Evolutionary conservation across 2,797 vertebrate genomes (phyloP), one percentile per base, ranked within the genome.

Genomic region (Alfaro cultratus): DNA sequence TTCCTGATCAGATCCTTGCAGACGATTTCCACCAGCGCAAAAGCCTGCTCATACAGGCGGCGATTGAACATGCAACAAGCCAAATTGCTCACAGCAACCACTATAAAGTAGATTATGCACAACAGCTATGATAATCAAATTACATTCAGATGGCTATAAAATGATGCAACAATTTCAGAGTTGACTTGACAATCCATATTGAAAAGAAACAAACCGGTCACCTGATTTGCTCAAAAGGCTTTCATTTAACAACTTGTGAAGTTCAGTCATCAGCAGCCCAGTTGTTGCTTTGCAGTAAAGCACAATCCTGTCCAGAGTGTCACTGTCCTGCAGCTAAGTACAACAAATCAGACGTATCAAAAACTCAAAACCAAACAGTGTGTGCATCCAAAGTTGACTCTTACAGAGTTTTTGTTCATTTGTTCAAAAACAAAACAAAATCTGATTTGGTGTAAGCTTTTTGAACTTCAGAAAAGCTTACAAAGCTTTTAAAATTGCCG

Each of bases 61-160:
- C 93, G 95, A 90, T 93, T 96, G 83, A 97, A 97, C 90, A 99
- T 94, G 76, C 95, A 95, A 78, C 96, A 97, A 26, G 95, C 95
- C 77, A 99, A 87, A 85, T 97, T 96, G 92, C 94, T 97, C 3
- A 97, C 87, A 12, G 95, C 95, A 9, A 93, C 94, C 73, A 94
- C 97, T 99, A 84, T 0, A 88, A 73, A 53, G 10, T 45, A 81
- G 2, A 82, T 1, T 3, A 31, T 29, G 16, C 82, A 75, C 41
- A 80, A 76, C 31, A 55, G 29, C n/a, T 10, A 60, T 3, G 11
- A 75, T 8, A 16, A 11, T 39, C 13, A 68, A 71, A 57, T 39
- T 29, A 9, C n/a, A 41, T n/a, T 18, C 8, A 39, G 39, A n/a
- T 45, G 47, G 23, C 46, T 36, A 39, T 2, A 1, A 71, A 36